phyloP scores from a whole-genome alignment of 2,888 invertebrate genomes.

The Azorinus chamasolen region DNA sequence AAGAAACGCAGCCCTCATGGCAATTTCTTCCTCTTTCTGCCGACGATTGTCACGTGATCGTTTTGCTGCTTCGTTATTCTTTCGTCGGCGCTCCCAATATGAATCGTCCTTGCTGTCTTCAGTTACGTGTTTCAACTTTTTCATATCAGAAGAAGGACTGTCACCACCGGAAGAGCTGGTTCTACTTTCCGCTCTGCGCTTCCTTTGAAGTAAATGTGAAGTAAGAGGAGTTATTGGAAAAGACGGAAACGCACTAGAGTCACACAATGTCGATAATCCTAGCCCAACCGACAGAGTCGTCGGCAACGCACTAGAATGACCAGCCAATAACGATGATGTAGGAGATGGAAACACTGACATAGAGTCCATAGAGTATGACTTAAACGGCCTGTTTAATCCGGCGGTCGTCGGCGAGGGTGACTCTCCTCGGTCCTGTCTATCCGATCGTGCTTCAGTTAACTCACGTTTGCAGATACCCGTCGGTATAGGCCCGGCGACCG shows the following conservation, averaged over 20 bases:
- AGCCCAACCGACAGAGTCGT: constrained; percentile 64
- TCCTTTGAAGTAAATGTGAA: constrained; percentile 79
- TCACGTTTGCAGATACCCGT: constrained; percentile 22
- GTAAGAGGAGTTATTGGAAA: constrained; percentile 78
- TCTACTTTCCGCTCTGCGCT: constrained; percentile 76
- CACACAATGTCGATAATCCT: constrained; percentile 68
- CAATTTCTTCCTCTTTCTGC: constrained; percentile 81
- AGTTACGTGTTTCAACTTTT: constrained; percentile 73
- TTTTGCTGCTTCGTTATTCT: constrained; percentile 83
- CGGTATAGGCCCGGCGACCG: constrained; percentile 57
- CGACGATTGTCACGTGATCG: constrained; percentile 78
- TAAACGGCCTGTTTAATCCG: constrained; percentile 70
- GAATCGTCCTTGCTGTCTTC: constrained; percentile 79
- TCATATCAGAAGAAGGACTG: constrained; percentile 46
- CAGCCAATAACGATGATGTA: constrained; percentile 57
- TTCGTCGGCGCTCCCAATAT: constrained; percentile 80
- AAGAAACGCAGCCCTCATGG: constrained; percentile 79
- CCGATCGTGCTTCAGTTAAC: constrained; percentile 49
- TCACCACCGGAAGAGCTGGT: constrained; percentile 33
- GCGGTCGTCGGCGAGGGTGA: constrained; percentile 35
- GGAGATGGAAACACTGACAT: constrained; percentile 64
- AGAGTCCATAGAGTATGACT: constrained; percentile 77
- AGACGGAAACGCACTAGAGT: constrained; percentile 65
- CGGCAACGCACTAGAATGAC: constrained; percentile 51
- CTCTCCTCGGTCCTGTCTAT: constrained; percentile 21